Evolutionary conservation across 2,113 vertebrate genomes (phyloP).

Genomic region (Apaloderma vittatum): DNA sequence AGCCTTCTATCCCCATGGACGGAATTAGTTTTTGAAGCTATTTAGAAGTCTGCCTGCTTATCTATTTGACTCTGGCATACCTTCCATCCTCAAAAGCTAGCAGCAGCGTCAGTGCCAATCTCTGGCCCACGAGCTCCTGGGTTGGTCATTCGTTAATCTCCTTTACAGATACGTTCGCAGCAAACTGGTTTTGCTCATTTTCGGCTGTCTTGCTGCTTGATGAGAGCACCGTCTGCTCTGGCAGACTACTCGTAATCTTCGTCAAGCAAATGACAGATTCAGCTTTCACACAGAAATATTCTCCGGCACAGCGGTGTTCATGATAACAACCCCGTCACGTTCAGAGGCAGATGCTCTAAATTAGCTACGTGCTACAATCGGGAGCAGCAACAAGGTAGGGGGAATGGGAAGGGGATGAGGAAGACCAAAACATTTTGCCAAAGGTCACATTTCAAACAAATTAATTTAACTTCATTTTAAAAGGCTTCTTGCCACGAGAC

Average conservation of each 20-base stretch:
- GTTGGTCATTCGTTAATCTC: not conserved
- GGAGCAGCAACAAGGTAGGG: not conserved
- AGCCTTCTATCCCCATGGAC: not conserved
- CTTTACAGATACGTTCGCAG: not conserved
- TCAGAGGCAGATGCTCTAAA: constrained; percentile 24
- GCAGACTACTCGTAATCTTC: not conserved
- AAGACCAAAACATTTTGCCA: not conserved
- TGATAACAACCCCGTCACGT: not conserved
- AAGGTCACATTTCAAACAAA: constrained; percentile 31
- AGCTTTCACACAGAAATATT: not conserved
- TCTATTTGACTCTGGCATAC: not conserved
- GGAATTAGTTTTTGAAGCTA: not conserved
- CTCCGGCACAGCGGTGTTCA: not conserved
- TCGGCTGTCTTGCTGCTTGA: not conserved
- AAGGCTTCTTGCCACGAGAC: not conserved
- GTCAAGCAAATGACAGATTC: not conserved
- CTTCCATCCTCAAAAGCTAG: not conserved
- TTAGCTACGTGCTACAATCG: not conserved
- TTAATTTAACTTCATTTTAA: constrained; percentile 3
- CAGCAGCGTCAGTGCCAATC: not conserved
- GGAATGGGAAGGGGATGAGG: not conserved
- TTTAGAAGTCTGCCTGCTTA: not conserved
- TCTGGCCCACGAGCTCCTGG: not conserved
- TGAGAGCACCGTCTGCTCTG: not conserved
- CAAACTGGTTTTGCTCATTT: not conserved